Percentiles rank a stretch among this genome's conserved stretches.
Conservation (phyloP, 1,140 invertebrate genomes). For the Lucilia sericata region DNA sequence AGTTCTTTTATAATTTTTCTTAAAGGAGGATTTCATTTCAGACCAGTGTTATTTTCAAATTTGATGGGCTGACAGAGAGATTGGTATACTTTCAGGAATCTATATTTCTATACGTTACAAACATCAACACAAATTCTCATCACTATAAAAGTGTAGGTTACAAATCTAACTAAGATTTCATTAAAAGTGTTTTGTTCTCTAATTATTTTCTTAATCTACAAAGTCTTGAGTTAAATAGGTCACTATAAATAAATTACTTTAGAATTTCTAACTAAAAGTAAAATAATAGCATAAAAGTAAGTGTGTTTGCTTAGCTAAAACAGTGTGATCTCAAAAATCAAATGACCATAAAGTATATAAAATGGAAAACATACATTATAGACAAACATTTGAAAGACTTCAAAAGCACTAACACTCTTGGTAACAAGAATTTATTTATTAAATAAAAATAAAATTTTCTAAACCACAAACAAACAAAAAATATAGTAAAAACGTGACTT, state of each 20-base stretch:
- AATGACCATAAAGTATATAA: conserved; percentile 36
- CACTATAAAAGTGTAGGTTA: no score
- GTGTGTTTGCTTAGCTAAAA: background rate
- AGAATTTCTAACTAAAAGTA: conserved; percentile 6
- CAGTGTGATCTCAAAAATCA: conserved; percentile 35
- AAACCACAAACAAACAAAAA: conserved; percentile 4
- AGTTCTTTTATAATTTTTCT: no score
- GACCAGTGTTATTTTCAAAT: no score
- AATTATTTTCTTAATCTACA: background rate
- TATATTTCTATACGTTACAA: no score
- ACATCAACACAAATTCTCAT: no score
- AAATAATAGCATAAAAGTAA: background rate
- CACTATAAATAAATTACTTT: conserved; percentile 7
- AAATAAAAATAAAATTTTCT: conserved; percentile 12
- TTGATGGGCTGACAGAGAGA: no score
- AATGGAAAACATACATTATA: background rate
- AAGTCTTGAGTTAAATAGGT: background rate
- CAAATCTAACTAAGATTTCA: no score
- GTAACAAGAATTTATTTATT: background rate
- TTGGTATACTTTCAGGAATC: no score
- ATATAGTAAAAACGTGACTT: conserved; percentile 35
- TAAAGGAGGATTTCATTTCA: no score
- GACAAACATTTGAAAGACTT: background rate
- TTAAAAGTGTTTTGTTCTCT: no score
- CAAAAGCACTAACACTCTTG: background rate